Conservation (phyloP, 2,797 vertebrate genomes). For the Scolopax rusticola region DNA sequence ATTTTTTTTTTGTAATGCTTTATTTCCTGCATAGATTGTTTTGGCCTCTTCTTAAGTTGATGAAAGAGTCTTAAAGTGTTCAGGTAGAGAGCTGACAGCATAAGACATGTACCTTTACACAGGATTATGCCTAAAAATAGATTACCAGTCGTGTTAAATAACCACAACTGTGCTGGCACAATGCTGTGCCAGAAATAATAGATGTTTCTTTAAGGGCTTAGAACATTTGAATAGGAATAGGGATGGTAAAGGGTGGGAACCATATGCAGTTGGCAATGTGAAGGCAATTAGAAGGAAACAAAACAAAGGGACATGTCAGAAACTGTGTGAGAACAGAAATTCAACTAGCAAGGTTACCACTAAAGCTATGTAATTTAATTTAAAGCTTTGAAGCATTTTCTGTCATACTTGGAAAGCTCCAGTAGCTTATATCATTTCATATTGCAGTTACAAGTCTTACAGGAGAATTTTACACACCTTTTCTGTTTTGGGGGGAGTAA, state of each 20-base stretch:
- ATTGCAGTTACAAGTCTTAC: neutral
- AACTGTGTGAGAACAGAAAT: neutral
- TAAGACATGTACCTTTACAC: neutral
- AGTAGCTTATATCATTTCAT: neutral
- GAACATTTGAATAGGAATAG: neutral
- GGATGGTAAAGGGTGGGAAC: neutral
- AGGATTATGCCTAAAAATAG: slow-evolving; percentile 30
- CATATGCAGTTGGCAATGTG: neutral
- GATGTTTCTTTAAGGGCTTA: slow-evolving; percentile 1
- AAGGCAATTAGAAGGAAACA: slow-evolving; percentile 5
- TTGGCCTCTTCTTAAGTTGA: neutral
- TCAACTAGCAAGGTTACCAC: neutral
- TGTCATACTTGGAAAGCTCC: neutral
- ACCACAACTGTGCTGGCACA: neutral
- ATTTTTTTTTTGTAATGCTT: neutral
- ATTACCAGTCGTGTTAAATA: neutral
- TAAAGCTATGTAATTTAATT: neutral
- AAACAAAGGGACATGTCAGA: neutral
- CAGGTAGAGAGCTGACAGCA: neutral
- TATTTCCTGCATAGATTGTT: neutral
- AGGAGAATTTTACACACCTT: neutral
- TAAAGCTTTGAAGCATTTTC: slow-evolving; percentile 15
- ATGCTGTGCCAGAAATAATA: slow-evolving; percentile 7
- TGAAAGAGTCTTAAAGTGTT: neutral
- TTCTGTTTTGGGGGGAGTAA: neutral